phyloP scores from a whole-genome alignment of 2,797 vertebrate species.

The Aplochiton taeniatus region DNA sequence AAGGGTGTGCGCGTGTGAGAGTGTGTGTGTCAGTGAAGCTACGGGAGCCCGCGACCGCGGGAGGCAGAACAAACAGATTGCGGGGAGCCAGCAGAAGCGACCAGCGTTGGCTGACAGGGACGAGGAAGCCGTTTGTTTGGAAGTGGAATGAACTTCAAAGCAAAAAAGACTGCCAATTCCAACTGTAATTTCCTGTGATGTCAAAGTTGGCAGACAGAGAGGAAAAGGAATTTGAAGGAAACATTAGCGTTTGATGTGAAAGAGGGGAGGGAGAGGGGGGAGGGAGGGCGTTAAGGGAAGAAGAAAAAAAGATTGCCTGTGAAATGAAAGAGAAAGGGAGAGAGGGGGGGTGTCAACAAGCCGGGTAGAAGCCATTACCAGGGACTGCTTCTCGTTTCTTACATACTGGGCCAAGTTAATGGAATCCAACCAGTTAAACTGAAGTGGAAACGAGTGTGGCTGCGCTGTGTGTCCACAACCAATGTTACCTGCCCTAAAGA shows the following conservation, averaged over 20 bases:
- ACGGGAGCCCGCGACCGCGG: slow-evolving; percentile 12
- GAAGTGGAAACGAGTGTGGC: slow-evolving; percentile 62
- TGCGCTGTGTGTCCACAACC: slow-evolving; percentile 47
- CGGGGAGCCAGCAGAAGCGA: slow-evolving; percentile 44
- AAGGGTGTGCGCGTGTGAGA: slow-evolving; percentile 30
- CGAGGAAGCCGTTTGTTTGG: slow-evolving; percentile 61
- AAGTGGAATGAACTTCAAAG: slow-evolving; percentile 74
- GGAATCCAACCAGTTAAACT: slow-evolving; percentile 71
- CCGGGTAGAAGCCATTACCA: slow-evolving; percentile 75
- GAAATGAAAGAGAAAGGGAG: slow-evolving; percentile 9
- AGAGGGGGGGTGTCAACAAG: slow-evolving; percentile 61
- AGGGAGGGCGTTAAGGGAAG: slow-evolving; percentile 41
- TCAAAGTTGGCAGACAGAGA: slow-evolving; percentile 78
- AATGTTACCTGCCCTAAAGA: slow-evolving; percentile 25
- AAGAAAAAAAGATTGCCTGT: slow-evolving; percentile 14
- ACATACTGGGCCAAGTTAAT: slow-evolving; percentile 68
- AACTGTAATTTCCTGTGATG: slow-evolving; percentile 81
- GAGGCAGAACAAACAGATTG: slow-evolving; percentile 61
- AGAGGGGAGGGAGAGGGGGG: slow-evolving; percentile 34
- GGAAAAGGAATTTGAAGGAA: slow-evolving; percentile 80
- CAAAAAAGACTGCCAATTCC: slow-evolving; percentile 69
- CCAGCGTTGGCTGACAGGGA: slow-evolving; percentile 60
- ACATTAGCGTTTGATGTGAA: slow-evolving; percentile 81
- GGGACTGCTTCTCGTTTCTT: slow-evolving; percentile 65
- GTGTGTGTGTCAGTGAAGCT: slow-evolving; percentile 22